Evolutionary conservation across 2,797 vertebrate species (phyloP).

Genomic region (Sylvilagus floridanus): DNA sequence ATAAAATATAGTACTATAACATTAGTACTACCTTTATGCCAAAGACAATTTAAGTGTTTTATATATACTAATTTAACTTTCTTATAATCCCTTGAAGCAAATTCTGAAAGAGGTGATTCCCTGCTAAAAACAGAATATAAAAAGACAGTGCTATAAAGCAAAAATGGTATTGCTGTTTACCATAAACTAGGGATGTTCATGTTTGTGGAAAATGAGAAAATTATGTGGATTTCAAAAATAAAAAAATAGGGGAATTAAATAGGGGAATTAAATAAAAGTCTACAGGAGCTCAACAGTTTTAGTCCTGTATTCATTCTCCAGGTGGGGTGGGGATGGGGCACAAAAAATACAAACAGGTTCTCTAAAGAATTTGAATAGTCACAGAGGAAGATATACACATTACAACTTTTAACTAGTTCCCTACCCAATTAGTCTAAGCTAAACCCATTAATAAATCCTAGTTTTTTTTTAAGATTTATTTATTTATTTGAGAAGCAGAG

Average conservation of each 20-base stretch:
- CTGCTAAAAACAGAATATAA: background rate
- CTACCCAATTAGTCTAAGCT: constrained; percentile 6
- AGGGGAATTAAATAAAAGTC: background rate
- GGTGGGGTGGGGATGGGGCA: too few species aligned
- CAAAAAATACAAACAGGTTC: background rate
- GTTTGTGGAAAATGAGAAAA: too few species aligned
- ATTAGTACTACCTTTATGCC: background rate
- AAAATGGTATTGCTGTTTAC: background rate
- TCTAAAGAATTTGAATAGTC: background rate
- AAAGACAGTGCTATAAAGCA: constrained; percentile 7
- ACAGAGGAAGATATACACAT: background rate
- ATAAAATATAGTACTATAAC: background rate
- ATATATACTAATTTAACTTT: background rate
- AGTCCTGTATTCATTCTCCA: background rate
- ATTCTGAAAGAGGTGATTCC: constrained; percentile 40
- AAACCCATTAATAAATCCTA: background rate
- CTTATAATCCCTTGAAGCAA: constrained; percentile 12
- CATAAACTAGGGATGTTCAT: background rate
- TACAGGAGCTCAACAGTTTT: background rate
- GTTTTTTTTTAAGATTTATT: too few species aligned
- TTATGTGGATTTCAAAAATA: too few species aligned
- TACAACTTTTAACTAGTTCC: constrained; percentile 36
- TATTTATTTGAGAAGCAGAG: too few species aligned
- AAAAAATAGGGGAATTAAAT: background rate
- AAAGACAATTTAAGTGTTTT: constrained; percentile 40